Conservation (phyloP, 2,888 invertebrate genomes). For the Fragum sueziense region DNA sequence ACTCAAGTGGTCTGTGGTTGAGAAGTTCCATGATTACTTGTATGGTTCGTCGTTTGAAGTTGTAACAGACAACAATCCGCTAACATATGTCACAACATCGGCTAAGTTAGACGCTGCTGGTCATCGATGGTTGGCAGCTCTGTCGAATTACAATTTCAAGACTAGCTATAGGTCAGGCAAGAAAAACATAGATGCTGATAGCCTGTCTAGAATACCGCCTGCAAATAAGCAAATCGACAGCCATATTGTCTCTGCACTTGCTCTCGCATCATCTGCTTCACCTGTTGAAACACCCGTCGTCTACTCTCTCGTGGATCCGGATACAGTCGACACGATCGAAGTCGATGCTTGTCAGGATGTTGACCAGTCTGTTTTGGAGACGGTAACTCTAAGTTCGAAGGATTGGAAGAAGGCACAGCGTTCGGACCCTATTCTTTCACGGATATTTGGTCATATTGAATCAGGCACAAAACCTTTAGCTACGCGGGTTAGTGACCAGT, state of each 20-base stretch:
- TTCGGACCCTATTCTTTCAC: not conserved
- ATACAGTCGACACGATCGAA: not conserved
- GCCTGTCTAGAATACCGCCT: not conserved
- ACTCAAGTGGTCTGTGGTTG: too few species aligned
- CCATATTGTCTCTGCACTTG: not conserved
- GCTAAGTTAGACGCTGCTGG: conserved; percentile 22
- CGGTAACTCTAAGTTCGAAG: not conserved
- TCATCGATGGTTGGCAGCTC: conserved; percentile 16
- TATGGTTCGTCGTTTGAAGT: conserved; percentile 11
- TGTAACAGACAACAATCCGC: too few species aligned
- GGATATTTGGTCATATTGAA: not conserved
- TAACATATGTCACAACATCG: conserved; percentile 4
- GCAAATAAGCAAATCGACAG: not conserved
- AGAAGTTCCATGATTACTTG: conserved; percentile 13
- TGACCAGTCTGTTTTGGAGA: not conserved
- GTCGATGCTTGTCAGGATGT: not conserved
- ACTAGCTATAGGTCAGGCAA: not conserved
- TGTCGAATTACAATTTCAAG: conserved; percentile 9
- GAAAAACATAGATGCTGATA: not conserved
- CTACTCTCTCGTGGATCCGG: not conserved
- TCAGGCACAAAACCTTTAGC: conserved; percentile 32
- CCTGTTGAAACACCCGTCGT: not conserved
- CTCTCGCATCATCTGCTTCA: not conserved
- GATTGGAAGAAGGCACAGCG: not conserved
- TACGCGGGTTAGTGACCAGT: not conserved